A percentile compares a stretch with the other conserved stretches of the same genome.
phyloP scores from a whole-genome alignment of 2,888 invertebrate species.

The Heliconius ethilla region DNA sequence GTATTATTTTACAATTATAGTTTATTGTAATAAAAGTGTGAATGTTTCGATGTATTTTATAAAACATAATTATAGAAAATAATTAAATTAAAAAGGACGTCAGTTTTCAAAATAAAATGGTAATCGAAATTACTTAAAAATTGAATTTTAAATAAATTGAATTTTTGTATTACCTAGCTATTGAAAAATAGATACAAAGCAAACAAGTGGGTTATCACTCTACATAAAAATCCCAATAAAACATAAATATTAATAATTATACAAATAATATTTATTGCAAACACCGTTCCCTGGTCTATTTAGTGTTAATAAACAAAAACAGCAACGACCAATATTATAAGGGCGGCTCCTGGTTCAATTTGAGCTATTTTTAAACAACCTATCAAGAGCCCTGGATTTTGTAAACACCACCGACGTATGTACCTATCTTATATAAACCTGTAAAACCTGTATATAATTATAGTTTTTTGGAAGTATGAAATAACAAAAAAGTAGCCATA shows the following conservation, averaged over 20 bases:
- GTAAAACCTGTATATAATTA: neutral
- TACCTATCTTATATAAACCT: neutral
- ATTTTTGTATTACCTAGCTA: neutral
- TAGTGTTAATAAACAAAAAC: neutral
- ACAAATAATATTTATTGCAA: neutral
- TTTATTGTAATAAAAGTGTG: neutral
- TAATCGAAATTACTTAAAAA: neutral
- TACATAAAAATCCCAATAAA: neutral
- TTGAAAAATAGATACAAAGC: no score
- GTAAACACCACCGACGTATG: neutral
- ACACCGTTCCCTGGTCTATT: conserved; percentile 2
- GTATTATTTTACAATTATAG: neutral
- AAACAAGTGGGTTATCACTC: no score
- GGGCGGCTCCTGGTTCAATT: neutral
- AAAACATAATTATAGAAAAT: neutral
- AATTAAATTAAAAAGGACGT: neutral
- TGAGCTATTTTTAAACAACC: conserved; percentile 21
- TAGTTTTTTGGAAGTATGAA: neutral
- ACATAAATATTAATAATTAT: neutral
- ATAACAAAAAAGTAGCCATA: neutral
- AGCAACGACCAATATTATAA: conserved; percentile 11
- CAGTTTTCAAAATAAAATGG: neutral
- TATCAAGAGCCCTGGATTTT: conserved; percentile 16
- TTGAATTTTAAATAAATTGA: neutral
- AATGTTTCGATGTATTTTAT: neutral